Percentiles rank a stretch among this genome's conserved stretches.
phyloP scores from a whole-genome alignment of 2,888 invertebrate genomes.

The Aphodius sticticus region DNA sequence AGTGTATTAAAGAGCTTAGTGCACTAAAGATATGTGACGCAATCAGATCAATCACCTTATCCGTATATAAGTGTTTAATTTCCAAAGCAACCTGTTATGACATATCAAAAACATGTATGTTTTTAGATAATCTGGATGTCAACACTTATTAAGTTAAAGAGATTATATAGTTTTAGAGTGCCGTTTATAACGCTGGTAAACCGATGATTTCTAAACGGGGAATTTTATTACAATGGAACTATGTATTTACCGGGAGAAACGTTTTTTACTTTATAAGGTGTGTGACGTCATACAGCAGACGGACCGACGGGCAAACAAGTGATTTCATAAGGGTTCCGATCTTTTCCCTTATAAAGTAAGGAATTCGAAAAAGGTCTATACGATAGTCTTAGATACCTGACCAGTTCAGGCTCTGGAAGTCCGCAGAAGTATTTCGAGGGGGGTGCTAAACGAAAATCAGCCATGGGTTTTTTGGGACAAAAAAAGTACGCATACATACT shows the following conservation, averaged over 20 bases:
- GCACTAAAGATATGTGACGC: neutral
- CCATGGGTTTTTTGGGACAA: no score
- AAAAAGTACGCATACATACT: no score
- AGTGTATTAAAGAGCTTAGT: neutral
- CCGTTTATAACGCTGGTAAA: neutral
- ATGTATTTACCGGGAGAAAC: neutral
- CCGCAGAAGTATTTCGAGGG: no score
- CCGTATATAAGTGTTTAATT: neutral
- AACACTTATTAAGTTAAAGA: neutral
- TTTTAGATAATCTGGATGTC: neutral
- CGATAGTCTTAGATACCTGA: no score
- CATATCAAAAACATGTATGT: neutral
- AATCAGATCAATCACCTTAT: neutral
- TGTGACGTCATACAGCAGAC: no score
- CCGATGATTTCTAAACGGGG: neutral
- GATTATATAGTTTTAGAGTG: constrained; percentile 4
- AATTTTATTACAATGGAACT: neutral
- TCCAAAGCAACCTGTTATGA: neutral
- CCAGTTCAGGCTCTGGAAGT: no score
- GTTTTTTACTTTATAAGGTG: no score
- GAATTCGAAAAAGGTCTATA: no score
- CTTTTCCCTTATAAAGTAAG: no score
- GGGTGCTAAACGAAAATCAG: no score
- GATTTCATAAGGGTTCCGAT: no score
- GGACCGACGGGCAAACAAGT: no score